Conservation (phyloP, 2,888 invertebrate genomes). For the Villa cingulata region DNA sequence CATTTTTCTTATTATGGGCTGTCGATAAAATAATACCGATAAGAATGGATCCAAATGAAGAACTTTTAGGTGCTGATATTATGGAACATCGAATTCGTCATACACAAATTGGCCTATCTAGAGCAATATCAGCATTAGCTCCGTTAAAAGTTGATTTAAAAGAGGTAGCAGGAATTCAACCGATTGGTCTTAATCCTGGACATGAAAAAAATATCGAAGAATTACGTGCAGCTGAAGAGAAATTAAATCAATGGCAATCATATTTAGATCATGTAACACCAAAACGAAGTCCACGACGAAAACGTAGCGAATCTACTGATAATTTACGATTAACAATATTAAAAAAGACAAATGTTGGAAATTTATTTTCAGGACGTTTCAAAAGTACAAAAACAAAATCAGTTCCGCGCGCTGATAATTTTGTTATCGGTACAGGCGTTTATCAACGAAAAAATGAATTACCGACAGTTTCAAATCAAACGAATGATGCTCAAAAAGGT, state of each 20-base stretch:
- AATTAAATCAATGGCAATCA: constrained; percentile 30
- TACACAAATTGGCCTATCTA: constrained; percentile 48
- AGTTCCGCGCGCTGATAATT: constrained; percentile 3
- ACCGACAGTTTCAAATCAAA: neutral
- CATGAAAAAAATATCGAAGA: constrained; percentile 30
- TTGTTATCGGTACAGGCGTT: neutral
- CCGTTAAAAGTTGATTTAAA: constrained; percentile 43
- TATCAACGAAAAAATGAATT: neutral
- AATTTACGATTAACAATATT: neutral
- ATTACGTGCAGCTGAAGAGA: constrained; percentile 30
- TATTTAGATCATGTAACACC: constrained; percentile 24
- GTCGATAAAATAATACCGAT: constrained; percentile 68
- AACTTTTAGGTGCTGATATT: constrained; percentile 77
- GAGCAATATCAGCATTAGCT: constrained; percentile 59
- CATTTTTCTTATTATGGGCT: constrained; percentile 60
- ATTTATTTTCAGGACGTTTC: constrained; percentile 4
- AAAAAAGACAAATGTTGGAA: constrained; percentile 6
- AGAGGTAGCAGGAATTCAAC: constrained; percentile 27
- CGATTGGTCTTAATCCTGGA: constrained; percentile 55
- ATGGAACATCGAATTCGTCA: constrained; percentile 75
- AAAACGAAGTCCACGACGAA: neutral
- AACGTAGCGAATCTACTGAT: neutral
- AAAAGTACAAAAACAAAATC: neutral
- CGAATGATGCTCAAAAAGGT: neutral
- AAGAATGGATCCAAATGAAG: constrained; percentile 73